Base-by-base conservation (phyloP, 2,888 invertebrate genomes). In the Drosophila cracens region DNA sequence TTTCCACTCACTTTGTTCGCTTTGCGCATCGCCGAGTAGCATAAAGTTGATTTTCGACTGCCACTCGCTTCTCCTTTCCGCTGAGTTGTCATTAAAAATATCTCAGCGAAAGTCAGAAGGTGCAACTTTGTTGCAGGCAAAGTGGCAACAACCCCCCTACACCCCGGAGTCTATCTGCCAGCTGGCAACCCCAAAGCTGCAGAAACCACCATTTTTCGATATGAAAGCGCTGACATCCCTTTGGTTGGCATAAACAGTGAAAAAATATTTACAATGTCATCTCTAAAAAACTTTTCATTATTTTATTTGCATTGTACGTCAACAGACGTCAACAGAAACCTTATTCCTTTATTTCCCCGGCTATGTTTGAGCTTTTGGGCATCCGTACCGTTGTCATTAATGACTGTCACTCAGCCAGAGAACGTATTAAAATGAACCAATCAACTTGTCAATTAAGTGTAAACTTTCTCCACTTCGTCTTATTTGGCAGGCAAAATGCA, bases 61-160 rank as follows among this genome's bases (percentile, higher is more conserved):
- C 38, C 38, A n/a, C 56, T 54, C 2, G n/a, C 29, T 6, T 11
- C 36, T 18, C 16, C 25, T 13, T 29, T 29, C 5, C 13, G 36
- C 59, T 59, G 74, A 78, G 79, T 75, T 80, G 79, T 80, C 80
- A 82, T 80, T 80, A 80, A 82, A 82, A 71, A 69, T 61, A 75
- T 79, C 79, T 48, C 70, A 61, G 60, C 67, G 38, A 63, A 65
- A 70, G 52, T 63, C 54, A 63, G 66, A 68, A 38, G 34, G 21
- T 43, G 79, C 79, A 75, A 79, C 72, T 70, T 64, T 82, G 75
- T 80, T 82, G 76, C 79, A 75, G 56, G 48, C 64, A 59, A n/a
- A 31, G 31, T 57, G 31, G 31, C n/a, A 29, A 49, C 27, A 11
- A 3, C 7, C 46, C 40, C 25, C 31, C 34, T 3, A 25, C 10